Evolutionary conservation across 2,888 invertebrate species (phyloP).

Genomic region (Lochmaea crataegi): DNA sequence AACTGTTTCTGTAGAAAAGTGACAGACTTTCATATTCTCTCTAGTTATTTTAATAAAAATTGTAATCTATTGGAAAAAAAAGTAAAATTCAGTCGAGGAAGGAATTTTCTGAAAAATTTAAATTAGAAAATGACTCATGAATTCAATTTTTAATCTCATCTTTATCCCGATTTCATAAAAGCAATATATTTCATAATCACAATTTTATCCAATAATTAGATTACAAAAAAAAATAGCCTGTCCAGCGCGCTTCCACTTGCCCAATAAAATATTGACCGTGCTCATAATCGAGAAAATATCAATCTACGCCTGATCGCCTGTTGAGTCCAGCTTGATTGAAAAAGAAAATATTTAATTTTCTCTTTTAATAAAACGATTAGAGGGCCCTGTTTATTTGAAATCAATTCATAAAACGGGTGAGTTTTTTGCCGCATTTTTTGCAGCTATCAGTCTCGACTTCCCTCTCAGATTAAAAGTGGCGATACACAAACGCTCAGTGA

Average conservation of each 20-base stretch:
- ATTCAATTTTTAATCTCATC: conserved; percentile 32
- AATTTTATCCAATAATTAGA: conserved; percentile 34
- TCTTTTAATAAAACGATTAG: conserved; percentile 55
- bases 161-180: conserved; percentile 27
- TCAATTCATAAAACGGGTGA: conserved; percentile 50
- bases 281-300: conserved; percentile 26
- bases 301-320: conserved; percentile 42
- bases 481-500: conserved; percentile 42
- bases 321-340: conserved; percentile 48
- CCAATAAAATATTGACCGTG: conserved; percentile 35
- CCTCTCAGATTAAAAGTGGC: conserved; percentile 47
- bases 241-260: conserved; percentile 27
- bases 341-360: conserved; percentile 55
- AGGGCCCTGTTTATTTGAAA: conserved; percentile 52
- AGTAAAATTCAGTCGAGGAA: neutral
- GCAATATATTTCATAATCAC: conserved; percentile 29
- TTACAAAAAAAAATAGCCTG: conserved; percentile 36
- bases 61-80: neutral
- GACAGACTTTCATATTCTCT: too few species aligned
- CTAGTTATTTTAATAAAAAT: neutral
- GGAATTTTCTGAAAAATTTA: conserved; percentile 15
- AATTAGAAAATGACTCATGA: conserved; percentile 14
- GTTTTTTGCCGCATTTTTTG: conserved; percentile 50
- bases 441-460: conserved; percentile 46
- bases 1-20: too few species aligned